Base-by-base conservation (phyloP, 2,797 vertebrate genomes). In the Mus minutoides region DNA sequence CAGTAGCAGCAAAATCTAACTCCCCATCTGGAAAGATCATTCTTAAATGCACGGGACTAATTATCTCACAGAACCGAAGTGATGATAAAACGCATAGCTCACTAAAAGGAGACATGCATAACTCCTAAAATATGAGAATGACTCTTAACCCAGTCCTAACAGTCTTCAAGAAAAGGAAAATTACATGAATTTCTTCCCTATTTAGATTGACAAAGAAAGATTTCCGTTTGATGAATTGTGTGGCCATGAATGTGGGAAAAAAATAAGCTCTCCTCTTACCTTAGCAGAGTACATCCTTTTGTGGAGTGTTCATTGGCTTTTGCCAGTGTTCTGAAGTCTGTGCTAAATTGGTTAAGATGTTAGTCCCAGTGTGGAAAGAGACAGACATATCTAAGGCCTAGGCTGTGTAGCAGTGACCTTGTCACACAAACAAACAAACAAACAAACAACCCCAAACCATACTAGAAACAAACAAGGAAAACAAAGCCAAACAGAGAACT, bases 11-110 rank as follows among this genome's bases (percentile, higher is more conserved):
- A 86, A 56, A 22, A 79, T 49, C 11, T 46, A 76, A 69, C 83
- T 75, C 54, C 21, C 46, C 62, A 79, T 40, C 71, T 62, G 60
- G 37, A 67, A 92, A 96, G 73, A 82, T 22, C 24, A 67, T 71
- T 22, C 62, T 49, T 62, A 85, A 91, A 88, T 94, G 6, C 64
- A 56, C 67, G 7, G 34, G 34, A 67, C 49, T 49, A 85, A 84
- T 56, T 88, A 82, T 6, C 12, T 21, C 49, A 17, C n/a, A 80
- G 75, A 92, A 85, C 49, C 87, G 73, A 77, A 75, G 54, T 77
- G 14, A 92, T 88, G 89, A 62, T 73, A 73, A 96, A 95, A 89
- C 19, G 92, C 67, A 89, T 6, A 90, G n/a, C n/a, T 89, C 7
- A 84, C 83, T 90, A 40, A 91, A 90, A 96, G 16, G 11, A 79